Evolutionary conservation across 2,113 vertebrate species (phyloP).

Genomic region (zebrafish (Danio rerio)): GRCz12tu NC_133193.1:49819501-49820000

Average conservation of each 20-base stretch:
- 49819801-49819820: no score
- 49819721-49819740: neutral
- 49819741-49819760: neutral
- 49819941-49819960: no score
- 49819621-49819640: constrained; percentile 35
- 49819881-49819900: no score
- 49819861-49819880: no score
- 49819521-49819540: constrained; percentile 13
- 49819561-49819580: constrained; percentile 29
- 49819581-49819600: constrained; percentile 46
- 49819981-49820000: no score
- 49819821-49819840: no score
- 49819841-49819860: no score
- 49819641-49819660: constrained; percentile 31
- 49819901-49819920: no score
- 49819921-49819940: no score
- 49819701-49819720: constrained; percentile 4
- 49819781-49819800: no score
- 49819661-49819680: constrained; percentile 28
- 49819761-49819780: neutral
- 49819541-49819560: constrained; percentile 32
- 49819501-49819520: constrained; percentile 6
- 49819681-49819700: neutral
- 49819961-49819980: no score
- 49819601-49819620: constrained; percentile 4